phyloP scores from a whole-genome alignment of 2,888 invertebrate species.

The Plutella xylostella region DNA sequence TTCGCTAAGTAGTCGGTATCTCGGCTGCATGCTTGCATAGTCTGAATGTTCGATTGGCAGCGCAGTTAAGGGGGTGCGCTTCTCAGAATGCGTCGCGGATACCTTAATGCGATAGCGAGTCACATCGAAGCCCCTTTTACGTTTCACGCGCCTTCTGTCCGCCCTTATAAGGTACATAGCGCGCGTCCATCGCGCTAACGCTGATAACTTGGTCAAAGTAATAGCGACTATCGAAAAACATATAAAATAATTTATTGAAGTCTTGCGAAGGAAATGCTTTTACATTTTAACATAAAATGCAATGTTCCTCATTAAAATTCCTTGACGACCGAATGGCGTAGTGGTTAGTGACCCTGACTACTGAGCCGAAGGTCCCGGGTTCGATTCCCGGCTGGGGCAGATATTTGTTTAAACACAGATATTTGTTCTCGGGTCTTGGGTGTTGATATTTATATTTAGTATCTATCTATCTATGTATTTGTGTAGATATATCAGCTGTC shows the following conservation, averaged over 20 bases:
- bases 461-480: too few relatives aligned
- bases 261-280: not conserved
- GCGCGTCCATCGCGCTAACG: constrained; percentile 26
- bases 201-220: not conserved
- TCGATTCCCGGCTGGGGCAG: too few relatives aligned
- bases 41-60: constrained; percentile 28
- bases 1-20: not conserved
- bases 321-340: too few relatives aligned
- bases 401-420: too few relatives aligned
- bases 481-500: too few relatives aligned
- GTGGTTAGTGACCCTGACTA: too few relatives aligned
- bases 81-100: constrained; percentile 24
- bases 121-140: constrained; percentile 28
- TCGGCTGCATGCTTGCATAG: constrained; percentile 19
- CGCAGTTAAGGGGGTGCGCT: constrained; percentile 20
- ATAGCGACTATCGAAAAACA: not conserved
- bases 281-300: too few relatives aligned
- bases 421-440: too few relatives aligned
- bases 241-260: not conserved
- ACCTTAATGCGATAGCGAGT: constrained; percentile 24
- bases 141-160: constrained; percentile 27
- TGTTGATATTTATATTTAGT: too few relatives aligned
- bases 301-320: too few relatives aligned
- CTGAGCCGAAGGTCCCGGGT: too few relatives aligned
- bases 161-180: constrained; percentile 33